A percentile compares a stretch with the other conserved stretches of the same genome.
These are phyloP conservation scores for Deilephila elpenor DNA, from an alignment of 2,888 invertebrate species.

Conservation along the genomic window DNA sequence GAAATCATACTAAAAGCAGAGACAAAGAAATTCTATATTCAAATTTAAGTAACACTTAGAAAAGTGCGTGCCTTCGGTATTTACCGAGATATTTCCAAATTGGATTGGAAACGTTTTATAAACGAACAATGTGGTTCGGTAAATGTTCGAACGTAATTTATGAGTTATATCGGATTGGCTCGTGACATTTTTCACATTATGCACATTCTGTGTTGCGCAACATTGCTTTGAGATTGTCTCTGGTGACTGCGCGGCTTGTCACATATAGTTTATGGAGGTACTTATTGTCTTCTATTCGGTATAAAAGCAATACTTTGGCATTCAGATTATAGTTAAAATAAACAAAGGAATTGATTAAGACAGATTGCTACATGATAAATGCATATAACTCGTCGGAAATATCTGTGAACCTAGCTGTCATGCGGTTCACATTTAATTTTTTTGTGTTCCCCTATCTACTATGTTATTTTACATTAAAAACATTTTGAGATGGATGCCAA, in stretches of 20 bases:
- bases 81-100: not conserved
- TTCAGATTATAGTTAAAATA: not conserved
- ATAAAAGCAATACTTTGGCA: not conserved
- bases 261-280: not conserved
- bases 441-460: no score
- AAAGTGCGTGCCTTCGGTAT: not conserved
- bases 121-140: constrained; percentile 3
- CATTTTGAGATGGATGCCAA: no score
- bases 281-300: not conserved
- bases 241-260: constrained; percentile 33
- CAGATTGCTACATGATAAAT: no score
- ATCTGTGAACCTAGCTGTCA: no score
- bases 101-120: constrained; percentile 17
- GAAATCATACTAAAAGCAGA: constrained; percentile 23
- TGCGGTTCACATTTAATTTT: no score
- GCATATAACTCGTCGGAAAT: no score
- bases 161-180: constrained; percentile 29
- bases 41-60: constrained; percentile 1
- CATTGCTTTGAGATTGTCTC: constrained; percentile 32
- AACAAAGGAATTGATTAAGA: not conserved
- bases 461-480: no score
- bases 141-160: constrained; percentile 25
- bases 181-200: constrained; percentile 32
- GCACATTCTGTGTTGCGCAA: constrained; percentile 38
- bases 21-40: constrained; percentile 1